Percentiles rank a stretch among this genome's conserved stretches.
These are phyloP conservation scores for Syrphus vitripennis DNA, from an alignment of 2,888 invertebrate species.

Conservation along the genomic window DNA sequence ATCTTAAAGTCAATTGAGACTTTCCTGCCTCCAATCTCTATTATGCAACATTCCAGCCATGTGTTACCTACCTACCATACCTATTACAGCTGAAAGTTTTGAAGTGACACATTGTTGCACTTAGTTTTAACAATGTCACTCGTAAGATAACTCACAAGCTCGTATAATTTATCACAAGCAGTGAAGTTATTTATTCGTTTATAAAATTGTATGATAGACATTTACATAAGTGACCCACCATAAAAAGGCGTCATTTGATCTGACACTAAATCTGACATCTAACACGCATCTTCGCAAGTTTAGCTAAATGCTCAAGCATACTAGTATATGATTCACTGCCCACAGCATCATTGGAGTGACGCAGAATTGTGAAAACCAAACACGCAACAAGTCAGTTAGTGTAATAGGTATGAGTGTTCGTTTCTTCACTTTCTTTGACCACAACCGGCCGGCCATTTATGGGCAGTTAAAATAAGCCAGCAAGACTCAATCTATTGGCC, in stretches of 20 bases:
- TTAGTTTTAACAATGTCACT: neutral
- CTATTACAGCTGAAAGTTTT: neutral
- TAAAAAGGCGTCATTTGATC: constrained; percentile 7
- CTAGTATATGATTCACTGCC: neutral
- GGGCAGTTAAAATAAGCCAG: neutral
- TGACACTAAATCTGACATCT: constrained; percentile 21
- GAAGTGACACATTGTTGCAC: neutral
- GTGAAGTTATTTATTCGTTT: neutral
- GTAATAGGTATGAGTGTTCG: neutral
- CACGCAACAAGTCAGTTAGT: neutral
- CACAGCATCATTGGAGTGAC: neutral
- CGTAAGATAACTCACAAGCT: neutral
- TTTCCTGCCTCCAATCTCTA: neutral
- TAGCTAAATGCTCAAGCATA: neutral
- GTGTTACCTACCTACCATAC: neutral
- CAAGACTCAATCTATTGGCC: neutral
- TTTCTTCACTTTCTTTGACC: constrained; percentile 4
- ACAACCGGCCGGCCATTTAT: too few species aligned
- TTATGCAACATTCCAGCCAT: neutral
- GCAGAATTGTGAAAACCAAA: neutral
- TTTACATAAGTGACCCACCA: neutral
- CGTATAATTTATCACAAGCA: neutral
- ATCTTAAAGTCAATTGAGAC: neutral
- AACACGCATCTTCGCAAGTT: constrained; percentile 10
- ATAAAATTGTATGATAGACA: neutral